A percentile compares a stretch with the other conserved stretches of the same genome.
phyloP scores from a whole-genome alignment of 2,888 invertebrate genomes.

The Euplagia quadripunctaria region DNA sequence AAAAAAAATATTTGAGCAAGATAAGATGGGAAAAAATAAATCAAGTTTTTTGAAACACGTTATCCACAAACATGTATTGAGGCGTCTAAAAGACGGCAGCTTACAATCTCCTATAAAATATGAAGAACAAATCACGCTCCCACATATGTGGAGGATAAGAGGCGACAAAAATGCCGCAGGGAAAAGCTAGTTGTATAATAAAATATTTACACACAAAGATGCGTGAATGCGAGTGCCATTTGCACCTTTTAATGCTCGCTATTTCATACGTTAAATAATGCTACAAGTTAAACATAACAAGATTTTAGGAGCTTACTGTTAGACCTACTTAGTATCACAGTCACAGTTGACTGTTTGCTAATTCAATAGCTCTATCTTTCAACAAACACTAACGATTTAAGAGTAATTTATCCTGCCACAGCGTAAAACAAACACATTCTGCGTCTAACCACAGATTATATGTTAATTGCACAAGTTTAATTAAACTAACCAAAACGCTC shows the following conservation, averaged over 20 bases:
- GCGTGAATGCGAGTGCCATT: slow-evolving; percentile 14
- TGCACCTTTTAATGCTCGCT: slow-evolving; percentile 10
- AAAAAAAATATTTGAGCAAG: no score
- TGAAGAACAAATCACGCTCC: slow-evolving; percentile 23
- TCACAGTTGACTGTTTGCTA: background rate
- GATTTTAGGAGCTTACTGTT: background rate
- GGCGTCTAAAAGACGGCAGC: slow-evolving; percentile 19
- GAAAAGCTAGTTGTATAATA: slow-evolving; percentile 24
- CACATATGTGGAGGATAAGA: slow-evolving; percentile 22
- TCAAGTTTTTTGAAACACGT: background rate
- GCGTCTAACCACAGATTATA: background rate
- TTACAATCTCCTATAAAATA: slow-evolving; percentile 27
- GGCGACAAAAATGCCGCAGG: slow-evolving; percentile 22
- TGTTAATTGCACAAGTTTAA: background rate
- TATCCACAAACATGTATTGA: slow-evolving; percentile 14
- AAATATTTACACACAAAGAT: slow-evolving; percentile 27
- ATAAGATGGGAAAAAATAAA: background rate
- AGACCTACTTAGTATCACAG: background rate
- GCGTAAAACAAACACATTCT: background rate
- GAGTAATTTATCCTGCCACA: background rate
- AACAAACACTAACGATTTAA: background rate
- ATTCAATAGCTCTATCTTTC: background rate
- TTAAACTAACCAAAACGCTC: slow-evolving; percentile 1
- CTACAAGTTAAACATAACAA: slow-evolving; percentile 1
- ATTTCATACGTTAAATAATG: slow-evolving; percentile 18